phyloP scores from a whole-genome alignment of 2,888 invertebrate genomes.

The Lycocerus yunnanus region DNA sequence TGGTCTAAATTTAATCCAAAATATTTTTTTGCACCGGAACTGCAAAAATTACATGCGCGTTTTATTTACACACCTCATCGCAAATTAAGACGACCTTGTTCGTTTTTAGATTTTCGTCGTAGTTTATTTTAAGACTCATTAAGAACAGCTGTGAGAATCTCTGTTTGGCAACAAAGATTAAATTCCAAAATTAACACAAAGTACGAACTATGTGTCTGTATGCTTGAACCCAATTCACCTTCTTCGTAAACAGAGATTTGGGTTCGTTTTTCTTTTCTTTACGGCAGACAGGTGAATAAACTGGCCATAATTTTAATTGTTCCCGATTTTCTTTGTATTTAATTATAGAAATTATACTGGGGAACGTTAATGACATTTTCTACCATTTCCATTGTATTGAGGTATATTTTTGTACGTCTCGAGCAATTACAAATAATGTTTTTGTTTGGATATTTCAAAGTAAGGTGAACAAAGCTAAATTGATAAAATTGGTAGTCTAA shows the following conservation, averaged over 20 bases:
- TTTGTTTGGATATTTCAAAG: not conserved
- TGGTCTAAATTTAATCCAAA: not conserved
- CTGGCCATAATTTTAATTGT: not conserved
- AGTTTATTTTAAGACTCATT: conserved; percentile 20
- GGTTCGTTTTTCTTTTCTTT: not conserved
- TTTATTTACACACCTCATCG: not conserved
- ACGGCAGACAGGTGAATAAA: conserved; percentile 12
- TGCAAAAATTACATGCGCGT: conserved; percentile 3
- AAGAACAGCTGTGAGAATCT: conserved; percentile 19
- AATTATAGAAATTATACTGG: not conserved
- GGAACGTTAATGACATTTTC: not conserved
- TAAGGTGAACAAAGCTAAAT: not conserved
- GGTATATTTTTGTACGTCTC: too few species aligned
- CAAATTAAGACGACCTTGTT: conserved; percentile 8
- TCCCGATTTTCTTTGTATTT: not conserved
- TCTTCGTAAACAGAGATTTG: not conserved
- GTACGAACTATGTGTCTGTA: not conserved
- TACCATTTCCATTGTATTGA: not conserved
- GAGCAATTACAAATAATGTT: too few species aligned
- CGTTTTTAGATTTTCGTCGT: conserved; percentile 1
- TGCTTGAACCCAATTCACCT: conserved; percentile 17
- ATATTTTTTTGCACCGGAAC: conserved; percentile 1
- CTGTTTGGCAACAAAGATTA: conserved; percentile 26
- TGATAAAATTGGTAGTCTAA: too few species aligned
- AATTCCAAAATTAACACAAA: conserved; percentile 20